Base-by-base conservation (phyloP, 2,888 invertebrate genomes). In the Tetrapedia diversipes region DNA sequence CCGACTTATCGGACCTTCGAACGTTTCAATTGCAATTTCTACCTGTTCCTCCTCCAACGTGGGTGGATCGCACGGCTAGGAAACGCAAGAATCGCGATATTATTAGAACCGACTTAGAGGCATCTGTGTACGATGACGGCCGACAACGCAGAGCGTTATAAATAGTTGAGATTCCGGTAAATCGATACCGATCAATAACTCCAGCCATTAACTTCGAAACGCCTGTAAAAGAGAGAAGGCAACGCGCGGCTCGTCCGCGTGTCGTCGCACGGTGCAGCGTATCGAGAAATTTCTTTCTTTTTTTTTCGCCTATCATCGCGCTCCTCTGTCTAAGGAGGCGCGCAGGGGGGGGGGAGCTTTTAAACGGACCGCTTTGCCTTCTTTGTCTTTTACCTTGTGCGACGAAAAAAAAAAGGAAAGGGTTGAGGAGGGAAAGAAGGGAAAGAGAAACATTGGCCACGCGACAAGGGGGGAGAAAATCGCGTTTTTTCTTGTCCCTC, bases 111-210 rank as follows among this genome's bases (percentile, higher is more conserved):
- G 41, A 10, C 32, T 56, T 54, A 19, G 47, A 56, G 24, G 39
- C 61, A 56, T 19, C 32, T 53, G 24, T 51, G 57, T 67, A 37
- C 41, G 73, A 67, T 34, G 53, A 73, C 57, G 53, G 7, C 32
- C 57, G 45, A 37, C 45, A 56, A 60, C 53, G 67, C 29, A 39
- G 53, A 49, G 24, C 43, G 47, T 66, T 77, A 77, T 75, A 70
- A 70, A 75, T 77, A 75, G 65, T 51, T 56, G 32, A 37, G 65
- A 75, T 66, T 66, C 75, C 53, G 32, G 69, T 70, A 57, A 70
- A 77, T 77, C 77, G 77, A 75, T 77, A 56, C 60, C n/a, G 75
- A 69, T 77, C 75, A 65, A 77, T 77, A 77, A 61, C 56, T 34
- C 24, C 43, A 68, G 47, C 67, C 67, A 53, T 74, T 64, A 64